Evolutionary conservation across 2,888 invertebrate species (phyloP), one percentile per base, ranked within the genome.

Genomic region (Palloptera scutellata): DNA sequence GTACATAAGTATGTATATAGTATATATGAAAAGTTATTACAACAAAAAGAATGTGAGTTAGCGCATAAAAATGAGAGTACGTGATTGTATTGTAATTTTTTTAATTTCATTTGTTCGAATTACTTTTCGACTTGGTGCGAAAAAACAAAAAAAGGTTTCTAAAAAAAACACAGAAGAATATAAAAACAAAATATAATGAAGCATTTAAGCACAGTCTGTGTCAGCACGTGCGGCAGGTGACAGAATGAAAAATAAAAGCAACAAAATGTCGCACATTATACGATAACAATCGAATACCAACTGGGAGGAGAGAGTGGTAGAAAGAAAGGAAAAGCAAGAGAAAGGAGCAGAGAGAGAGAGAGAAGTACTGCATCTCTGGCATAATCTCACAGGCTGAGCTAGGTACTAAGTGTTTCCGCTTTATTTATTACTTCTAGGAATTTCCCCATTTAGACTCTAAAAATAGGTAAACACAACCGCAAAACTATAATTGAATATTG

Each of bases 11-110:
- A n/a, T n/a, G n/a, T n/a, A n/a, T n/a, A n/a, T n/a, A n/a, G n/a
- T n/a, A n/a, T 30, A 30, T 30, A 30, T 30, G 30, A 30, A 30
- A 30, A 30, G 30, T 30, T 30, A 30, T 30, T 30, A 30, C 4
- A 59, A 19, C 11, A 69, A 51, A 19, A 48, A 48, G 15, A 48
- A 48, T 10, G 30, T 15, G 48, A 13, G 13, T 15, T 15, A 48
- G 15, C 30, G 6, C 30, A 30, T 30, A 30, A 30, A 30, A 30
- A 30, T 30, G 15, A 48, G 11, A 48, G 17, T 53, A 53, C 53
- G 53, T 53, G 53, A 53, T 53, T 53, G 15, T 19, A 53, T 53
- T 53, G 19, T 17, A 53, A 53, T 53, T 53, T 17, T 53, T 53
- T 8, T 48, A 48, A 48, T 48, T 48, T 48, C 15, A 48, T 48